A percentile compares a stretch with the other conserved stretches of the same genome.
Evolutionary conservation across 1,140 invertebrate genomes (phyloP).

Genomic region (Pogonomyrmex barbatus): DNA sequence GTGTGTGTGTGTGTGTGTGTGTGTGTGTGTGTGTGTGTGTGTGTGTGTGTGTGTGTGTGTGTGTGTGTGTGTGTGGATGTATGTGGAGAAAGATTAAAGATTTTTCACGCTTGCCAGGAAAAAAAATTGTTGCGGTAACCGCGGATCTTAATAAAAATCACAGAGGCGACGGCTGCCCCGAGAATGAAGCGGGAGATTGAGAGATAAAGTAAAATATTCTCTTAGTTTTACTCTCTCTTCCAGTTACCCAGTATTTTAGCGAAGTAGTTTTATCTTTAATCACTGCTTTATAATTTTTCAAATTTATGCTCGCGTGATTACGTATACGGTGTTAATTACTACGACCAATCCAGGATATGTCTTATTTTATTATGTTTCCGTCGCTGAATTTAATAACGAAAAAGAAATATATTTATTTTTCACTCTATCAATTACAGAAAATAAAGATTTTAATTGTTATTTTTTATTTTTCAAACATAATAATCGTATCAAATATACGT

Average conservation of each 20-base stretch:
- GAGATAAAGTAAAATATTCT: slow-evolving; percentile 22
- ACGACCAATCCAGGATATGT: not conserved
- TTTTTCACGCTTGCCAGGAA: slow-evolving; percentile 7
- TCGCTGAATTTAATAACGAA: not conserved
- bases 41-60: no score
- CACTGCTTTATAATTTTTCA: not conserved
- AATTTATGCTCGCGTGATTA: slow-evolving; percentile 14
- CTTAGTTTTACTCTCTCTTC: not conserved
- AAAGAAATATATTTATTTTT: not conserved
- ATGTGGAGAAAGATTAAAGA: slow-evolving; percentile 25
- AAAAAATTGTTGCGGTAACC: slow-evolving; percentile 29
- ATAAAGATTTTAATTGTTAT: no score
- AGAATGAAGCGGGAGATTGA: slow-evolving; percentile 26
- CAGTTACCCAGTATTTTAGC: not conserved
- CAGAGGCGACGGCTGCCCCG: not conserved
- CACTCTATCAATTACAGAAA: no score
- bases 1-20: no score
- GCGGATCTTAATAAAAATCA: slow-evolving; percentile 50
- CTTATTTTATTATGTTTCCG: not conserved
- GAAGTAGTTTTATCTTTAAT: slow-evolving; percentile 20
- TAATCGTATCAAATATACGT: not conserved
- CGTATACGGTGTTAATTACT: slow-evolving; percentile 23
- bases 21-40: no score
- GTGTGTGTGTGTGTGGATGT: not conserved
- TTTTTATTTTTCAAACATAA: no score